Base-by-base conservation (phyloP, 1,140 invertebrate species). In the Drosophila tani region DNA sequence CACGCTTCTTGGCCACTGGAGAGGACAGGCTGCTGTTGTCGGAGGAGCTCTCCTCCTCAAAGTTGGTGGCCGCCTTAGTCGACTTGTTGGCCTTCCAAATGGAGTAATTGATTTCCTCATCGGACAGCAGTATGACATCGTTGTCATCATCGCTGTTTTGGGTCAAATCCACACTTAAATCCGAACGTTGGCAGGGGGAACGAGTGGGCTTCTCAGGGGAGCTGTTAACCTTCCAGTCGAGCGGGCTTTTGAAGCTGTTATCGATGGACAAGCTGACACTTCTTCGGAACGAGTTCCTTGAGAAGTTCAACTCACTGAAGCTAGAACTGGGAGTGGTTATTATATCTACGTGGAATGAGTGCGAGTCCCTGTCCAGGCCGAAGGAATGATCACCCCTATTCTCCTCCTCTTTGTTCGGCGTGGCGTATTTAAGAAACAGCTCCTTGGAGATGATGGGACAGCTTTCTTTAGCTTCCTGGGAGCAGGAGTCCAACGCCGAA, bases 51-150 rank as follows among this genome's bases (percentile, higher is more conserved):
- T 56, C 41, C 1, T 68, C 41, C 5, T 51, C 51, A 9, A 50
- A 27, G 8, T 60, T 55, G 19, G 1, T 3, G n/a, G 19, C 29
- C 5, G 35, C 11, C 11, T 47, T 75, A 1, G 12, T 47, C 2
- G 81, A 74, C 55, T 80, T 90, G 60, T 91, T 76, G n/a, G 87
- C 84, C 57, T 90, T 81, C 82, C 91, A 88, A 55, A 92, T 92
- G 8, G 91, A 92, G 50, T 92, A 92, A 55, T 92, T 92, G 19
- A 92, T 91, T 75, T 92, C 91, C 58, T 92, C 91, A 65, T 92
- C 91, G 2, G 91, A 92, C 9, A 92, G 68, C 15, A 92, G 21
- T 5, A 86, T 80, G 7, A 79, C 79, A 17, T 74, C 71, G 27
- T 60, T 47, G 35, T 83, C 76, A 24, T 71, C 55, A 32, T 71